Conservation (phyloP, 1,140 invertebrate genomes). For the Goniozus legneri region DNA sequence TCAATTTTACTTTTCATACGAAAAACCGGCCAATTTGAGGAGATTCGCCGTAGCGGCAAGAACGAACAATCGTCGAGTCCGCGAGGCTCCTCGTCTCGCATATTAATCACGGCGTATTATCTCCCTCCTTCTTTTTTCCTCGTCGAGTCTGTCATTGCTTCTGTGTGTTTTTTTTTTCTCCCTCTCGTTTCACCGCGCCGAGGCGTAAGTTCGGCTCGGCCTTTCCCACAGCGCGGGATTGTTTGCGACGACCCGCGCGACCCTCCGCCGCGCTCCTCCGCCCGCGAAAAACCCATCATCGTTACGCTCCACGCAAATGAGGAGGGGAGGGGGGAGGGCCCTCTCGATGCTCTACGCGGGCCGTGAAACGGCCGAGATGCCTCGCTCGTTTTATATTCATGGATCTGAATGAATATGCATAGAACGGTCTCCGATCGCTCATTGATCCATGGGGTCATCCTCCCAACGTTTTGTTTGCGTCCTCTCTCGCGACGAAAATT, state of each 20-base stretch:
- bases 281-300: too few species aligned
- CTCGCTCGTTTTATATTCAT: constrained; percentile 28
- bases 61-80: too few species aligned
- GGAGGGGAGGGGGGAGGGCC: constrained; percentile 23
- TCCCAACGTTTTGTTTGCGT: constrained; percentile 25
- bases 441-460: constrained; percentile 38
- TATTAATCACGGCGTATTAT: too few species aligned
- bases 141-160: constrained; percentile 5
- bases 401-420: constrained; percentile 37
- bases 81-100: too few species aligned
- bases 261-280: constrained; percentile 36
- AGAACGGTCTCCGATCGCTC: constrained; percentile 28
- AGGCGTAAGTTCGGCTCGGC: constrained; percentile 36
- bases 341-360: constrained; percentile 9
- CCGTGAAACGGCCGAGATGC: background rate
- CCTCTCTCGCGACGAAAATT: background rate
- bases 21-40: too few species aligned
- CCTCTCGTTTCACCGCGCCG: too few species aligned
- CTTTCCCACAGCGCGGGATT: constrained; percentile 53
- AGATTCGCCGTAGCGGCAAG: too few species aligned
- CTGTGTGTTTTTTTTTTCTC: too few species aligned
- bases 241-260: constrained; percentile 51
- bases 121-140: too few species aligned
- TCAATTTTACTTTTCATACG: too few species aligned
- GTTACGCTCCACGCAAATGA: constrained; percentile 45